Evolutionary conservation across 2,113 vertebrate genomes (phyloP).

Genomic region (Catharus minimus): DNA sequence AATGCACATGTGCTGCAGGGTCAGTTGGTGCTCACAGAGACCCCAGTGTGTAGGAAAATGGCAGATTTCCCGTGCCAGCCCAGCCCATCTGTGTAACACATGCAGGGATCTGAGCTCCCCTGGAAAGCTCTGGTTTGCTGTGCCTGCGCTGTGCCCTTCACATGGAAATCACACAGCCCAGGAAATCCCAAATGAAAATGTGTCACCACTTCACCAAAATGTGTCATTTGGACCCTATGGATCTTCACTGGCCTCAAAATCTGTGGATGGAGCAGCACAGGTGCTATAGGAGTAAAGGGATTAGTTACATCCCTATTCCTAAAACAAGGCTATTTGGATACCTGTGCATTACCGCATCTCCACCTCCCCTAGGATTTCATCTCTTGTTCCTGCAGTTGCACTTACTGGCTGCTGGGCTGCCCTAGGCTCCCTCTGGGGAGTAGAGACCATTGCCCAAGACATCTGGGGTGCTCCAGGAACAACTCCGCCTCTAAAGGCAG

Average conservation of each 20-base stretch:
- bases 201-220: background rate
- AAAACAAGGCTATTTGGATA: background rate
- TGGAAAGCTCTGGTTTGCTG: background rate
- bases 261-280: background rate
- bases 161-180: rapidly evolving
- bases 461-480: background rate
- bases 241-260: background rate
- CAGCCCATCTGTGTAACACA: slow-evolving; percentile 46
- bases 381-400: background rate
- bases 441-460: background rate
- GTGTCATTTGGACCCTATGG: rapidly evolving
- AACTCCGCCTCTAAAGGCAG: background rate
- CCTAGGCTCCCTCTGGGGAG: background rate
- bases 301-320: background rate
- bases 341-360: background rate
- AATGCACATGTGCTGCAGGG: background rate
- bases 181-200: background rate
- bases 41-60: background rate
- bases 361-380: background rate
- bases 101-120: slow-evolving; percentile 2
- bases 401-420: background rate
- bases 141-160: background rate
- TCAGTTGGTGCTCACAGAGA: background rate
- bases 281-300: background rate
- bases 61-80: slow-evolving; percentile 35